Base-by-base conservation (phyloP, 2,888 invertebrate species). In the Bellardia bayeri region DNA sequence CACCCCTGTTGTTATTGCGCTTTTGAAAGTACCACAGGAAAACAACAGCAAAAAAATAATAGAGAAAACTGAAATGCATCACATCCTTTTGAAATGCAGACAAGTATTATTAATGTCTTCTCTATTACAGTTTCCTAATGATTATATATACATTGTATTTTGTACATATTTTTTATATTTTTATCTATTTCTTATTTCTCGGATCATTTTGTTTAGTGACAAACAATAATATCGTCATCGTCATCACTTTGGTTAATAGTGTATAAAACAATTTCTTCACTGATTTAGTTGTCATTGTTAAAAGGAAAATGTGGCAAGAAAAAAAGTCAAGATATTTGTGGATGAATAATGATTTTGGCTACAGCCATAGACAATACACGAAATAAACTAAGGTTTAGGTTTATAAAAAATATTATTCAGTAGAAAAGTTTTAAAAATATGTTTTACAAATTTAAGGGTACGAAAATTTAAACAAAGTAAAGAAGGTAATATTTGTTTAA, bases 71-170 rank as follows among this genome's bases (percentile, higher is more conserved):
- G 9, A 66, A 72, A 83, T 58, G 45, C 64, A 78, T 64, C 78
- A 71, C 7, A 64, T 78, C 37, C 72, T 71, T 68, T 82, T 79
- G 74, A 66, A 56, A 74, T 63, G 74, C 68, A 82, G 74, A 75
- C 86, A 79, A 86, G 82, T 75, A 74, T 78, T 82, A 74, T 82
- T 78, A 86, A 82, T 82, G 61, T 58, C 64, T 58, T 78, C 42
- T 82, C 49, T 30, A 37, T 58, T 23, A 63, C 42, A 76, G 33
- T 71, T 71, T 69, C 33, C 14, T 56, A 37, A 56, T 14, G 33
- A 56, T 56, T 72, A 56, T 45, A 42, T 51, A 79, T 63, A 40
- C 7, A 63, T 71, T 69, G 3, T 68, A 58, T 74, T 66, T 58
- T 37, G 33, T 66, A 72, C 14, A 64, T 40, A 40, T 68, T 49